Conservation (phyloP, 2,888 invertebrate species). For the Xylota segnis region DNA sequence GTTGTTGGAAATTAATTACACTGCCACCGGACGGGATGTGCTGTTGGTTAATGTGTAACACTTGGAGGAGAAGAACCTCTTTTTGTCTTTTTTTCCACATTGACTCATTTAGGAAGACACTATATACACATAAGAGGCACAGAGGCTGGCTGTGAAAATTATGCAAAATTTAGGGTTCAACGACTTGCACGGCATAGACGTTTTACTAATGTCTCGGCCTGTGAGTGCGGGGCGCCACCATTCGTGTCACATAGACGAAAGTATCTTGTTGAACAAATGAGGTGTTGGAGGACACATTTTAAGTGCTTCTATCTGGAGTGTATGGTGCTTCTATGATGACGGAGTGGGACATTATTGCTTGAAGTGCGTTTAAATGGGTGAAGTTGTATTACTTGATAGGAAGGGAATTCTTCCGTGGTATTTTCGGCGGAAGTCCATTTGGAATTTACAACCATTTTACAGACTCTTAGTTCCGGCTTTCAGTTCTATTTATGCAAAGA, state of each 20-base stretch:
- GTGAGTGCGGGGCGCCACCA: constrained; percentile 53
- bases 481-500: constrained; percentile 17
- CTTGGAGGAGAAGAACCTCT: constrained; percentile 41
- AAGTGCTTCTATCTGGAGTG: constrained; percentile 31
- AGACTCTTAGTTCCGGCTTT: constrained; percentile 25
- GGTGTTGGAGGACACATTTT: constrained; percentile 45
- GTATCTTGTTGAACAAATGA: constrained; percentile 57
- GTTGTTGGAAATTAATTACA: constrained; percentile 70
- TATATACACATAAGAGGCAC: constrained; percentile 11
- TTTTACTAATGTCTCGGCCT: constrained; percentile 29
- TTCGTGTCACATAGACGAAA: constrained; percentile 26
- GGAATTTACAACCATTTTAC: constrained; percentile 11
- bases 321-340: constrained; percentile 11
- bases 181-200: constrained; percentile 51
- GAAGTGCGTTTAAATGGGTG: background rate
- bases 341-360: background rate
- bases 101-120: constrained; percentile 54
- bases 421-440: background rate
- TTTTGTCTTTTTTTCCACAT: constrained; percentile 14
- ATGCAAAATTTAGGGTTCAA: constrained; percentile 74
- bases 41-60: constrained; percentile 71
- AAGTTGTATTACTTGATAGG: constrained; percentile 2
- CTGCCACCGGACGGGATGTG: constrained; percentile 60
- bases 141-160: constrained; percentile 51
- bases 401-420: background rate